Percentiles rank a stretch among this genome's conserved stretches.
phyloP scores from a whole-genome alignment of 2,797 vertebrate species.

The Luscinia luscinia region DNA sequence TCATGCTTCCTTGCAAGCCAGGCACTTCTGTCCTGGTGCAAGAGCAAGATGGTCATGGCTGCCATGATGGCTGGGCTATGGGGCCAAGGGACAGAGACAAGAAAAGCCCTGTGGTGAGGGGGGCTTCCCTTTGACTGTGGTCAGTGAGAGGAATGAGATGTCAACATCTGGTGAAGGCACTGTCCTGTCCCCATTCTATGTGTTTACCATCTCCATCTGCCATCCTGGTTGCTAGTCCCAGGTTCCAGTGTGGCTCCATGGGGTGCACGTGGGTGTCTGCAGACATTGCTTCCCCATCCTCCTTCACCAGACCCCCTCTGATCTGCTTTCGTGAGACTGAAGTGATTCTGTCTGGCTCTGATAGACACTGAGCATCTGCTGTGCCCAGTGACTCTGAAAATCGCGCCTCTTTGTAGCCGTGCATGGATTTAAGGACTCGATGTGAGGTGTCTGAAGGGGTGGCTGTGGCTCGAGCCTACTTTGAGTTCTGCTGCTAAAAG shows the following conservation, averaged over 20 bases:
- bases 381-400: constrained; percentile 18
- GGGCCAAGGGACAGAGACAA: background rate
- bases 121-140: fast-evolving
- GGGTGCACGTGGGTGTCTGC: background rate
- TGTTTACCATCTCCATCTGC: background rate
- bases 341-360: constrained; percentile 19
- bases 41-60: background rate
- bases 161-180: background rate
- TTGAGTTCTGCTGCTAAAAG: background rate
- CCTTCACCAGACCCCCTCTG: background rate
- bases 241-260: background rate
- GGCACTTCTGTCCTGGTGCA: background rate
- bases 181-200: fast-evolving
- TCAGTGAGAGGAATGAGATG: background rate
- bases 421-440: background rate
- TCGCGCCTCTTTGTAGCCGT: background rate
- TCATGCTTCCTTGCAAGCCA: fast-evolving
- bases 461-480: background rate
- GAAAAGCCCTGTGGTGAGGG: background rate
- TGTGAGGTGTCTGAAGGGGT: background rate
- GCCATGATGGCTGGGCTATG: fast-evolving
- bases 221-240: fast-evolving
- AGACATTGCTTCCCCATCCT: background rate
- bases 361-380: constrained; percentile 37
- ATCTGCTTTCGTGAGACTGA: background rate